Evolutionary conservation across 2,113 vertebrate species (phyloP), one percentile per base, ranked within the genome.

Genomic region (Vombatus ursinus): DNA sequence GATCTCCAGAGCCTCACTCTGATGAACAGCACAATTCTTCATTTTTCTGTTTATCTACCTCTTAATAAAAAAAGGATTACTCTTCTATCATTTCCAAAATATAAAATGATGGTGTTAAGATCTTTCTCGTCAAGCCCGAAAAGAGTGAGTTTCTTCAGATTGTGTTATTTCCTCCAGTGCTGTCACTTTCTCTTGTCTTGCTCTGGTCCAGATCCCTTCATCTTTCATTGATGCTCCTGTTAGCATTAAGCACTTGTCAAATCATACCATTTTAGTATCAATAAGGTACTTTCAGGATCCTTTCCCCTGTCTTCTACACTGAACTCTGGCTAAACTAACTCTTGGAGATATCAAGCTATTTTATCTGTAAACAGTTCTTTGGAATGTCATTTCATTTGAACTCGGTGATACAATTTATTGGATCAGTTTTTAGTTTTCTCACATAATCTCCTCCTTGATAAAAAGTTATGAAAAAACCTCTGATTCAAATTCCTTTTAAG

Each of bases 371-470:
- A 6, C 92, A 51, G 91, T 68, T 89, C 4, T 44, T 12, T 24
- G 77, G 37, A 49, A 92, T 23, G 12, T 89, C 50, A 90, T 96
- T 95, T 24, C 44, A 11, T 37, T 89, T 3, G 14, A 61, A 50
- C 48, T 14, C 1, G 26, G 28, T 12, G 22, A 53, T 5, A 14
- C 68, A 8, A 48, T 54, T 96, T 44, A 84, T 84, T 84, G 68
- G 68, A 84, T 84, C 68, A n/a, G n/a, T 84, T n/a, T 94, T 95
- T 61, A 26, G 44, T 89, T 12, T n/a, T 52, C 31, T 37, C 57
- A n/a, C 28, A 53, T 94, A 19, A 48, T n/a, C 94, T 96, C 84
- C 25, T 94, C 92, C 48, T 47, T 94, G 92, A 51, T 50, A 49
- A 26, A 68, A 90, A 50, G 90, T 90, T 90, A 44, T 50, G 49